Evolutionary conservation across 2,797 vertebrate genomes (phyloP).

Genomic region (Pagetopsis macropterus): DNA sequence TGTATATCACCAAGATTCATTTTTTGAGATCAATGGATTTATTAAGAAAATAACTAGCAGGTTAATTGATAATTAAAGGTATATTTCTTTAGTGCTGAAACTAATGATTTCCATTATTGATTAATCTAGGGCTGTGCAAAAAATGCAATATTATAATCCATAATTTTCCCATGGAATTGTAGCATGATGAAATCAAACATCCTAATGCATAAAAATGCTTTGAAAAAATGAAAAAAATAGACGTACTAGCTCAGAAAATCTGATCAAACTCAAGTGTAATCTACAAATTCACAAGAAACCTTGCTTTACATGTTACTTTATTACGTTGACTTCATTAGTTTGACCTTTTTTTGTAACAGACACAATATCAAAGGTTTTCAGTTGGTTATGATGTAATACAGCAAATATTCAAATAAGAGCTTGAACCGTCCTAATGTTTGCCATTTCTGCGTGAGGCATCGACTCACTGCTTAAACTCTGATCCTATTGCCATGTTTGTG

Average conservation of each 20-base stretch:
- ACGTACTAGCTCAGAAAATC: too few relatives aligned
- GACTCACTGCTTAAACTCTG: not conserved
- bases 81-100: not conserved
- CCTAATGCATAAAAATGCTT: too few relatives aligned
- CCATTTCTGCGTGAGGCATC: not conserved
- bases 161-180: too few relatives aligned
- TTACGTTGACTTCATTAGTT: too few relatives aligned
- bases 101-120: not conserved
- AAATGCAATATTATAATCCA: too few relatives aligned
- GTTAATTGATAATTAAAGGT: not conserved
- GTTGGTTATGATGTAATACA: fast-evolving
- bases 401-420: not conserved
- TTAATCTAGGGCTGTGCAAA: too few relatives aligned
- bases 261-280: too few relatives aligned
- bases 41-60: not conserved
- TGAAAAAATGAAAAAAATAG: too few relatives aligned
- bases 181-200: too few relatives aligned
- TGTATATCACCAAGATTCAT: not conserved
- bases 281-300: too few relatives aligned
- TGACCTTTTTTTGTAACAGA: too few relatives aligned
- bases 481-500: not conserved
- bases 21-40: not conserved
- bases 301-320: too few relatives aligned
- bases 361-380: not conserved
- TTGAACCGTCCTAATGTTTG: not conserved